Base-by-base conservation (phyloP, 1,140 invertebrate genomes). In the Xylocopa sonorina region DNA sequence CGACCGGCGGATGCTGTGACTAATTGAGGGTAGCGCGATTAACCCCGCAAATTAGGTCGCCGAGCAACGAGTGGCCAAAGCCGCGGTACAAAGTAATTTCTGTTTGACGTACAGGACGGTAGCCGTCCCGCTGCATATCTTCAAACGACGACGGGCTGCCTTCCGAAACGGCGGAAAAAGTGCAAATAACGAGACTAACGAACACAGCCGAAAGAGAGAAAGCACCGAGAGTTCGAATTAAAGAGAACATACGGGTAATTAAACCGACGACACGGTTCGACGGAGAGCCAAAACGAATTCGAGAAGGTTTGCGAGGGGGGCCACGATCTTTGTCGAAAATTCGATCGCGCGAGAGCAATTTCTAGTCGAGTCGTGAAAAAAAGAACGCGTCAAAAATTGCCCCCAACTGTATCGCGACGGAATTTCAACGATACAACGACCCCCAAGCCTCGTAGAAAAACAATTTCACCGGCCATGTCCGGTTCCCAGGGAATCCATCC, bases 351-450 rank as follows among this genome's bases (percentile, higher is more conserved):
- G 4, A 18, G 4, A 18, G 3, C 14, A 46, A 48, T 51, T 53
- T 51, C 16, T 29, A 9, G 41, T 12, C 58, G 43, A 38, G 10
- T 18, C 32, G 72, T n/a, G n/a, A n/a, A n/a, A n/a, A n/a, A n/a
- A n/a, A 29, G 60, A 34, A 2, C 41, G 58, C 43, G 46, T 12
- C n/a, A 29, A 51, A 72, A 38, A 29, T 21, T 29, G 51, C 7
- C 21, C 21, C 24, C 14, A 2, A 18, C 43, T 38, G 21, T 2
- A 27, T 53, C 16, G 46, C 38, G 10, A 3, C 18, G 24, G 55
- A 58, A 57, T 27, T 41, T n/a, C n/a, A 57, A 55, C 34, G 38
- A 18, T 64, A 66, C 72, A 75, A 75, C 24, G 60, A 41, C 58
- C 32, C 18, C 34, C 27, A 12, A 18, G 32, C n/a, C n/a, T n/a